Conservation (phyloP, 1,140 invertebrate genomes). For the Drosophila paulistorum region DNA sequence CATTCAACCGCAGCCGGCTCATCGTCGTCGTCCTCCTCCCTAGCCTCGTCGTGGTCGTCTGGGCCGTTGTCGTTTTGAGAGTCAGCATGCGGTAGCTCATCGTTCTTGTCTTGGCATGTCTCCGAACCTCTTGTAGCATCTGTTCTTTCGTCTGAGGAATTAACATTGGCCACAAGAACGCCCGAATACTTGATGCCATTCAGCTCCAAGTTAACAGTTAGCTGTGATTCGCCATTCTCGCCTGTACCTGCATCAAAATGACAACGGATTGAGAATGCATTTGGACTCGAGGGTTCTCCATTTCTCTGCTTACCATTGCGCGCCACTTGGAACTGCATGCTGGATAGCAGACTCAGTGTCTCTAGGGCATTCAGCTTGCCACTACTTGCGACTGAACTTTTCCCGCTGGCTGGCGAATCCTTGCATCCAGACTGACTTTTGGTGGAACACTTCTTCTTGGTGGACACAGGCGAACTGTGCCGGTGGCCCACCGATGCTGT, state of each 20-base stretch:
- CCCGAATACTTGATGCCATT: constrained; percentile 96
- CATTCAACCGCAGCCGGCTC: constrained; percentile 32
- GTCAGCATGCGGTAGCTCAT: neutral
- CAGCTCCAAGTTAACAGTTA: constrained; percentile 97
- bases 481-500: constrained; percentile 63
- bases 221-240: constrained; percentile 90
- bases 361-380: constrained; percentile 63
- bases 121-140: constrained; percentile 19
- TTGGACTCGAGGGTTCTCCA: neutral
- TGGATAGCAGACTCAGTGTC: constrained; percentile 81
- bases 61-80: constrained; percentile 29
- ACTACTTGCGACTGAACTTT: neutral
- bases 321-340: constrained; percentile 94
- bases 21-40: constrained; percentile 23
- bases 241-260: constrained; percentile 85
- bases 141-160: constrained; percentile 56
- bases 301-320: constrained; percentile 88
- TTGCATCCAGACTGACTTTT: constrained; percentile 55
- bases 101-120: constrained; percentile 19
- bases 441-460: constrained; percentile 67
- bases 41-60: constrained; percentile 15
- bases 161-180: constrained; percentile 90
- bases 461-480: constrained; percentile 75
- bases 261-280: constrained; percentile 7
- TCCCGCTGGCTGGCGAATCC: constrained; percentile 22